These are phyloP conservation scores for Helostoma temminkii DNA, from an alignment of 2,797 vertebrate genomes.

Conservation along the genomic window DNA sequence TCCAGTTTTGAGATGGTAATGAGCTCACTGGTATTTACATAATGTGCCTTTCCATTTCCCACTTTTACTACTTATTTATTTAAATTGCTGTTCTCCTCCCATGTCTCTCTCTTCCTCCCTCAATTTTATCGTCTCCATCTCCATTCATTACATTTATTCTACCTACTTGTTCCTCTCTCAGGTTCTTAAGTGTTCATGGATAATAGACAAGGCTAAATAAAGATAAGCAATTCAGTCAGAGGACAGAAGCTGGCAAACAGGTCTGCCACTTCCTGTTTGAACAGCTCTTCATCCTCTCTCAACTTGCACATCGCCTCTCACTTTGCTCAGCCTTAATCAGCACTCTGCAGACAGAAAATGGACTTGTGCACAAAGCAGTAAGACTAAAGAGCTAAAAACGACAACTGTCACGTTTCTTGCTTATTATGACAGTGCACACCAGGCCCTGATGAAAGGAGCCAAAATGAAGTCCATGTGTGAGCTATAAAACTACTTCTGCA, in stretches of 20 bases:
- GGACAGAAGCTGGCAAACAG: conserved; percentile 50
- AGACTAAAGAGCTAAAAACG: conserved; percentile 17
- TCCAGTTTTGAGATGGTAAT: conserved; percentile 77
- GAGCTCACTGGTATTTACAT: conserved; percentile 73
- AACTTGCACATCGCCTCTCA: conserved; percentile 19
- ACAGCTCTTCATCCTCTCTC: conserved; percentile 38
- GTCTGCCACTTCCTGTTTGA: conserved; percentile 53
- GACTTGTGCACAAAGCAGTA: conserved; percentile 37
- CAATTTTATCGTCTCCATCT: conserved; percentile 16
- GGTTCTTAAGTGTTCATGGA: conserved; percentile 73
- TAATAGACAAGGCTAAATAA: conserved; percentile 79
- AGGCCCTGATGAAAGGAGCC: conserved; percentile 42
- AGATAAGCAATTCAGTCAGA: conserved; percentile 61
- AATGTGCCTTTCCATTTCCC: conserved; percentile 61
- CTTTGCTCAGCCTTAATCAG: conserved; percentile 44
- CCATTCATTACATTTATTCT: conserved; percentile 52
- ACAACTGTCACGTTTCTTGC: conserved; percentile 51
- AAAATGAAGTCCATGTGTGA: conserved; percentile 49
- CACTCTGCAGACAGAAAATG: conserved; percentile 32
- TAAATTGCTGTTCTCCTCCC: conserved; percentile 45
- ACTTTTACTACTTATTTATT: conserved; percentile 46
- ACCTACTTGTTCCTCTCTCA: conserved; percentile 41
- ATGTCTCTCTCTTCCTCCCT: conserved; percentile 26
- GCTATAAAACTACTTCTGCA: conserved; percentile 53
- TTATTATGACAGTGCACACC: conserved; percentile 25